These are phyloP conservation scores for Mercenaria mercenaria DNA, from an alignment of 1,140 invertebrate species.

Conservation along the genomic window DNA sequence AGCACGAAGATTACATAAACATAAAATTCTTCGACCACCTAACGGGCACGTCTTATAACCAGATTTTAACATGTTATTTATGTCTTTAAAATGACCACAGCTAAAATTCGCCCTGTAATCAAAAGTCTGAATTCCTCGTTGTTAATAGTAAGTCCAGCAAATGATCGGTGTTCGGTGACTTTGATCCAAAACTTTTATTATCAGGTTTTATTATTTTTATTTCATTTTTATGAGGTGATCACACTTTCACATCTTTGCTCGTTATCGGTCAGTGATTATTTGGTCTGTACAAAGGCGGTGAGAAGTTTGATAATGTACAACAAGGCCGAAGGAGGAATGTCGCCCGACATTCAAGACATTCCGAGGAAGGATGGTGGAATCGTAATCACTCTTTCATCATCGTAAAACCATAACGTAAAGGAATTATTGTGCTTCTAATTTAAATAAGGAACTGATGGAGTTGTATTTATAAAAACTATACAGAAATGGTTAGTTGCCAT, in stretches of 20 bases:
- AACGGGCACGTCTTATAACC: not conserved
- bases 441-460: no score
- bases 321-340: not conserved
- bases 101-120: conserved; percentile 33
- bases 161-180: not conserved
- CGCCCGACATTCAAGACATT: not conserved
- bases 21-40: conserved; percentile 30
- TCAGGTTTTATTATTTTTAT: conserved; percentile 48
- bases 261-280: conserved; percentile 37
- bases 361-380: no score
- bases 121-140: conserved; percentile 29
- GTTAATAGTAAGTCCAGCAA: conserved; percentile 1
- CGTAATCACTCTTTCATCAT: no score
- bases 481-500: no score
- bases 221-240: conserved; percentile 51
- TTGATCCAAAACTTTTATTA: conserved; percentile 54
- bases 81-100: conserved; percentile 24
- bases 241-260: conserved; percentile 47
- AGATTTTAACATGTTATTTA: conserved; percentile 4
- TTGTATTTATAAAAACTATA: no score
- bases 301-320: not conserved
- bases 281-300: not conserved
- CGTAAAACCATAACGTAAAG: no score
- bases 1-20: not conserved
- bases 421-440: no score